phyloP scores from a whole-genome alignment of 2,113 vertebrate genomes.

The Microtus montanus region DNA sequence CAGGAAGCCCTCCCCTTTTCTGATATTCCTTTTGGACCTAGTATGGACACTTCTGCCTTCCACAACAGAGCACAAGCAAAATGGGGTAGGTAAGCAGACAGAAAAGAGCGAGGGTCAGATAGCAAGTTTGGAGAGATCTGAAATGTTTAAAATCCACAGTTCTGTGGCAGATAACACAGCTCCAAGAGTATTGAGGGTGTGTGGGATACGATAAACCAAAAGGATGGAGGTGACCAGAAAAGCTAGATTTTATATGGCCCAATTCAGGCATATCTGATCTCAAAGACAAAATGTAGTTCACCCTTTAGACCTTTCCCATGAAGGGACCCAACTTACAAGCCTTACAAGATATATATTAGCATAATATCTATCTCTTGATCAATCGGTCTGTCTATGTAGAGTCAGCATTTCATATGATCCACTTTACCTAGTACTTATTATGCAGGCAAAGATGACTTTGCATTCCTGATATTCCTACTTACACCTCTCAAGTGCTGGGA shows the following conservation, averaged over 20 bases:
- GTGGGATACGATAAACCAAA: neutral
- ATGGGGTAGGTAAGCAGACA: neutral
- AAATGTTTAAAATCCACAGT: conserved; percentile 37
- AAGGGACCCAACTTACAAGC: neutral
- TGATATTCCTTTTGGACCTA: neutral
- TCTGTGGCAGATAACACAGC: neutral
- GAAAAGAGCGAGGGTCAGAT: neutral
- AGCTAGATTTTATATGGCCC: neutral
- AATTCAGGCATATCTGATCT: neutral
- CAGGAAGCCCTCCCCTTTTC: neutral
- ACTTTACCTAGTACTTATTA: neutral
- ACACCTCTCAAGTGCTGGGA: neutral
- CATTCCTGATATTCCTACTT: neutral
- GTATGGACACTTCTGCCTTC: neutral
- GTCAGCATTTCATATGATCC: neutral
- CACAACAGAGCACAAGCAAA: conserved; percentile 17
- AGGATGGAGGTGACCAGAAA: neutral
- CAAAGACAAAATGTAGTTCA: neutral
- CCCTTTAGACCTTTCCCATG: conserved; percentile 22
- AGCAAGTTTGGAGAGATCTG: neutral
- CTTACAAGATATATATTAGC: neutral
- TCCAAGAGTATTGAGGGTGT: neutral
- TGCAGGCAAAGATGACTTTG: neutral
- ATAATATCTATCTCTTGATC: neutral
- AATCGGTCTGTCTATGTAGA: neutral